Evolutionary conservation across 1,140 invertebrate species (phyloP).

Genomic region (Marisa cornuarietis): DNA sequence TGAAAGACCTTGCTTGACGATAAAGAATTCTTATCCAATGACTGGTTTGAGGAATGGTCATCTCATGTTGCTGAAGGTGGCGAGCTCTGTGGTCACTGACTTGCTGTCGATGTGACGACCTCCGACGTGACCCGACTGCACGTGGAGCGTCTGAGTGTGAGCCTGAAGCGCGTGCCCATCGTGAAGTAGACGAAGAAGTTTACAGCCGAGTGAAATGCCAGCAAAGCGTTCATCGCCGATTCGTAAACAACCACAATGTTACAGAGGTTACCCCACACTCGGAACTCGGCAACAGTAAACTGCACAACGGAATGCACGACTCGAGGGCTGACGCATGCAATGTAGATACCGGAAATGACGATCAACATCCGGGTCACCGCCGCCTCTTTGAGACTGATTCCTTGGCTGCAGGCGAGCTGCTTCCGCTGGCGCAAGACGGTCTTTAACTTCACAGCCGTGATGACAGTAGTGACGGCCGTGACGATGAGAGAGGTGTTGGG

Average conservation of each 20-base stretch:
- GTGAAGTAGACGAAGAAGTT: conserved; percentile 16
- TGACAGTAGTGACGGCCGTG: background rate
- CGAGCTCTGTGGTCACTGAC: too few species aligned
- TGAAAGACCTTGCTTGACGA: too few species aligned
- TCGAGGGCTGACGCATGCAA: conserved; percentile 9
- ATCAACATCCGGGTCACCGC: conserved; percentile 9
- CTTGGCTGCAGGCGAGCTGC: background rate
- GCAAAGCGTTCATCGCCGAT: background rate
- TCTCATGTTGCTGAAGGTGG: too few species aligned
- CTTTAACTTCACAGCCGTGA: conserved; percentile 7
- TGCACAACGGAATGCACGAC: background rate
- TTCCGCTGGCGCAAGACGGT: background rate
- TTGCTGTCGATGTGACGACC: too few species aligned
- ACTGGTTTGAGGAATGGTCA: too few species aligned
- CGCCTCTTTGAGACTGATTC: background rate
- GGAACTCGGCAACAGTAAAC: conserved; percentile 1
- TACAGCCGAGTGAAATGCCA: background rate
- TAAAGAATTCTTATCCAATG: too few species aligned
- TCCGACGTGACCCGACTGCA: too few species aligned
- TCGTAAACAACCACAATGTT: background rate
- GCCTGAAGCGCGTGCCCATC: background rate
- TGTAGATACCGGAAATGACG: conserved; percentile 17
- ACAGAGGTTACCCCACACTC: background rate
- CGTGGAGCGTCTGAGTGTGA: background rate
- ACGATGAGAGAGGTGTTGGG: conserved; percentile 10